Base-by-base conservation (phyloP, 2,888 invertebrate genomes). In the Andrena fulva region DNA sequence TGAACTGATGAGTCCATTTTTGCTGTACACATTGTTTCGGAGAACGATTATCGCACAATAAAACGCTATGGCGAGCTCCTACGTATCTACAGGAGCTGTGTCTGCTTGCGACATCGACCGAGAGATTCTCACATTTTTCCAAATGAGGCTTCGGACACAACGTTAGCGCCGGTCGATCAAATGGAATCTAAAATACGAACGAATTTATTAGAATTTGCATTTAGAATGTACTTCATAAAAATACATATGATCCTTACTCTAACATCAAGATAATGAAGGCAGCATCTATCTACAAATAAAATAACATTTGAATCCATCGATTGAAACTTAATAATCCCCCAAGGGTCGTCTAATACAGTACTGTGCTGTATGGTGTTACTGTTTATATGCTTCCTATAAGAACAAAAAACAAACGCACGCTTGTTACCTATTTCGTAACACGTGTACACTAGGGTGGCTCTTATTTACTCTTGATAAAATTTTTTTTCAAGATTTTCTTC, bases 1-100 rank as follows among this genome's bases (percentile, higher is more conserved):
- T 94, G 91, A 96, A 95, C 5, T 95, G 95, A 84, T 96, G 96
- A 0, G 95, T 95, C 96, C 96, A 96, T 79, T 95, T 94, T 85
- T 95, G 95, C 4, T 95, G 90, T 0, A 94, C 88, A 27, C 90
- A 88, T 10, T 86, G 76, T n/a, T 87, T 84, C 27, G 89, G 87
- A 10, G 84, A 89, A 42, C 94, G 91, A 64, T 85, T 90, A 79
- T 94, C 94, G 16, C 91, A 88, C 82, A 93, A 85, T 69, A 93
- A 79, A 2, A 93, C 78, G 83, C 86, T 92, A 71, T 93, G 94
- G 85, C 90, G 91, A 42, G 92, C 90, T 24, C 91, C 93, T 35
- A 93, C 31, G 72, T 93, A 94, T 82, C 85, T 89, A 76, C 87
- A 91, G 52, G 81, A 77, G 27, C 89, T 84, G 66, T 93, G 89